Base-by-base conservation (phyloP, 2,888 invertebrate genomes). In the Drosophila subquinaria region DNA sequence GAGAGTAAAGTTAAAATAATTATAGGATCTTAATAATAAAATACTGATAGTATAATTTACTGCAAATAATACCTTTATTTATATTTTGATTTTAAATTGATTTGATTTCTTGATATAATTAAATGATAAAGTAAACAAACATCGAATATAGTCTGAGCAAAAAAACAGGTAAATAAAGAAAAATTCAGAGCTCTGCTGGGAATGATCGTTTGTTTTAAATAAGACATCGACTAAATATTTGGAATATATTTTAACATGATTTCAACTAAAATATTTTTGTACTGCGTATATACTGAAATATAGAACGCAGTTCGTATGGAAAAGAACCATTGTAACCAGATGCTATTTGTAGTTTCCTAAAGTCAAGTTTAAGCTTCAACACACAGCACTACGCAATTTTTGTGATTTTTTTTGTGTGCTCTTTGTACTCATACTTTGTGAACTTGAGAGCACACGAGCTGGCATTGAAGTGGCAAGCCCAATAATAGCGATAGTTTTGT, bases 401-500 rank as follows among this genome's bases (percentile, higher is more conserved):
- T 40, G 15, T 20, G 4, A 23, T 23, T 23, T 23, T 23, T 30
- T 2, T 20, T 48, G 23, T 57, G 30, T 40, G 53, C 15, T 76
- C 60, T 69, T 74, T 73, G 69, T 65, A 53, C 64, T 61, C 57
- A 56, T 69, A 57, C 69, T 61, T 61, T 50, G 43, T 43, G 55
- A 63, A 59, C 70, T 79, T 65, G 60, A 80, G 76, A 66, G 53
- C 80, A 76, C 66, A 69, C 79, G 51, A 68, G 77, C 47, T 78
- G 81, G 42, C 79, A 79, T 70, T 79, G 79, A 78, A 81, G 73
- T 78, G 69, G 53, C 61, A 55, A 50, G 4, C 42, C 43, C 43
- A 62, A 60, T 48, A 78, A 70, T 62, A 43, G 62, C 76, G 71
- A 76, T 76, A 77, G 80, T 79, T 77, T 66, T 76, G 76, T 70